Evolutionary conservation across 1,140 invertebrate genomes (phyloP), one percentile per base, ranked within the genome.

Genomic region (Archegozetes longisetosus): DNA sequence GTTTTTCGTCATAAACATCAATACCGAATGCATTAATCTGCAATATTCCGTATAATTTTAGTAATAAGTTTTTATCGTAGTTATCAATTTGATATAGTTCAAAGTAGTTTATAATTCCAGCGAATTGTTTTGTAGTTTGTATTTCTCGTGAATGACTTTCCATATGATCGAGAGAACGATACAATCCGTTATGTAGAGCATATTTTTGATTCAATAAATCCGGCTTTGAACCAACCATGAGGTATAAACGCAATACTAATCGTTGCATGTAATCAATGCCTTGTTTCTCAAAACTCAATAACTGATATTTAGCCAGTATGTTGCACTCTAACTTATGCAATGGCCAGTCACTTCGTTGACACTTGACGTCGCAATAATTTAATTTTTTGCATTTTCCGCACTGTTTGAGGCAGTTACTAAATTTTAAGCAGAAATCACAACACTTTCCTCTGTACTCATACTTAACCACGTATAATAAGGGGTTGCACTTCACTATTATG

Each of bases 211-310:
- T 55, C 17, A 20, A 20, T 27, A 22, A 24, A 3, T 58, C 57
- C 14, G 46, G 51, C 22, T 27, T 28, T 20, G n/a, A 24, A 6
- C 14, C 27, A 46, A 49, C 27, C 47, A 58, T 29, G 4, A 58
- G 57, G 24, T 51, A 50, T 3, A 58, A 23, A 23, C 57, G 48
- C 4, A 58, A 24, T 28, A 47, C 26, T 27, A 58, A 32, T 22
- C 57, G 46, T 51, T 58, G 57, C 57, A 58, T 58, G 23, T 58
- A 58, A 51, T 58, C 57, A 49, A 50, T 28, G 26, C 57, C 57
- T 25, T 58, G 2, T n/a, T 23, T 51, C 27, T 58, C 57, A 26
- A 58, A 58, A 32, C 48, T 58, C 28, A 61, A 23, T 23, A 28
- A 24, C 20, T 40, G 6, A 40, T 40, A 40, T 17, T 40, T 40